Evolutionary conservation across 1,140 invertebrate species (phyloP).

Genomic region (Drosophila murphyi): DNA sequence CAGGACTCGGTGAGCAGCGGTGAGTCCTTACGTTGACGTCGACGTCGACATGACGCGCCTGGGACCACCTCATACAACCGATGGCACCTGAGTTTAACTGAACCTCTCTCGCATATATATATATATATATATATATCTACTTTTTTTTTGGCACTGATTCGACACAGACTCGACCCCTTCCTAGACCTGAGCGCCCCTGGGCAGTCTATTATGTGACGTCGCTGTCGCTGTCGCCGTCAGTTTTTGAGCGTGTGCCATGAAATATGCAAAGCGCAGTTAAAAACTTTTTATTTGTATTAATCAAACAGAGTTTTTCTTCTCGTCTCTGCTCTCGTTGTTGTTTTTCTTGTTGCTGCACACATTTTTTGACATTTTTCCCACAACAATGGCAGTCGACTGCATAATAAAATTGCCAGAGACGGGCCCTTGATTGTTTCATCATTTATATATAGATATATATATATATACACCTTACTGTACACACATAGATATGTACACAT

Average conservation of each 20-base stretch:
- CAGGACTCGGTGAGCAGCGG: not conserved
- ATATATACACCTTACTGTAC: not conserved
- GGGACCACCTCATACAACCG: constrained; percentile 39
- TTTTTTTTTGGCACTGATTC: constrained; percentile 63
- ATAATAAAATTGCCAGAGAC: constrained; percentile 68
- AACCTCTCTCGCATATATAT: not conserved
- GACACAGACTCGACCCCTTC: constrained; percentile 20
- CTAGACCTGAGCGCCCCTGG: constrained; percentile 5
- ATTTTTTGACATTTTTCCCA: constrained; percentile 44
- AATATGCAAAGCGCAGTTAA: constrained; percentile 81
- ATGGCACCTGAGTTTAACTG: constrained; percentile 39
- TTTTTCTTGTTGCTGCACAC: constrained; percentile 10
- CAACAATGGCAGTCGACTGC: constrained; percentile 65
- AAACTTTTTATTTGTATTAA: constrained; percentile 83
- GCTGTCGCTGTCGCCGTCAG: constrained; percentile 48
- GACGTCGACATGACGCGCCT: constrained; percentile 53
- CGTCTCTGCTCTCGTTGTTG: constrained; percentile 1
- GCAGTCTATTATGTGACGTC: constrained; percentile 71
- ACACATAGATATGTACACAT: not conserved
- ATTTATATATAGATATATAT: constrained; percentile 31
- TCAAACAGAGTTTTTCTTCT: constrained; percentile 72
- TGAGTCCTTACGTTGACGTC: constrained; percentile 48
- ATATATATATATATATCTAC: not conserved
- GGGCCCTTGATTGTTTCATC: constrained; percentile 61
- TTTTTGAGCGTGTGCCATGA: constrained; percentile 76